phyloP scores from a whole-genome alignment of 2,888 invertebrate genomes.

The Podotricha telesiphe region DNA sequence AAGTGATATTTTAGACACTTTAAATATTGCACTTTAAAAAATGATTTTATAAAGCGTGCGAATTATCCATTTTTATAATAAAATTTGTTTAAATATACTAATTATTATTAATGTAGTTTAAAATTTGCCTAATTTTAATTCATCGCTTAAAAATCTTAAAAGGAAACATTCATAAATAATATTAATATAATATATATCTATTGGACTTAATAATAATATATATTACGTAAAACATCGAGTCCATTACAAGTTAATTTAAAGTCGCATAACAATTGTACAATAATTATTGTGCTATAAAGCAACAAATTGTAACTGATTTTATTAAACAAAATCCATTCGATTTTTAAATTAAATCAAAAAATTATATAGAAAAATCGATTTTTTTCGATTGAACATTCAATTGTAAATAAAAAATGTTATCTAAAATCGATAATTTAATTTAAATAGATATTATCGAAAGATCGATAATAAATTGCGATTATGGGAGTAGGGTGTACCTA shows the following conservation, averaged over 20 bases:
- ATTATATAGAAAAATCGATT: neutral
- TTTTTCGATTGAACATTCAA: neutral
- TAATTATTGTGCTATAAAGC: conserved; percentile 5
- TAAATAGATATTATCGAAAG: conserved; percentile 1
- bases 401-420: neutral
- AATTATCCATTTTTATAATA: conserved; percentile 13
- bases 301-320: neutral
- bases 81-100: conserved; percentile 6
- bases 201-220: conserved; percentile 3
- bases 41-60: conserved; percentile 6
- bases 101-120: conserved; percentile 11
- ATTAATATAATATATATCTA: conserved; percentile 8
- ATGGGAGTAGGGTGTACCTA: neutral
- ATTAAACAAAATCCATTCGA: conserved; percentile 2
- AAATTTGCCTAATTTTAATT: conserved; percentile 13
- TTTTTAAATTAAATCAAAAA: neutral
- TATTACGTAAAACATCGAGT: conserved; percentile 13
- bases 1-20: conserved; percentile 11
- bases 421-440: neutral
- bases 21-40: neutral
- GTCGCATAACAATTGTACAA: conserved; percentile 17
- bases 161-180: neutral
- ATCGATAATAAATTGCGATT: neutral
- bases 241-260: conserved; percentile 12
- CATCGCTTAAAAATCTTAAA: conserved; percentile 6